Conservation (phyloP, 2,113 vertebrate species). For the Antechinus stuartii region DNA sequence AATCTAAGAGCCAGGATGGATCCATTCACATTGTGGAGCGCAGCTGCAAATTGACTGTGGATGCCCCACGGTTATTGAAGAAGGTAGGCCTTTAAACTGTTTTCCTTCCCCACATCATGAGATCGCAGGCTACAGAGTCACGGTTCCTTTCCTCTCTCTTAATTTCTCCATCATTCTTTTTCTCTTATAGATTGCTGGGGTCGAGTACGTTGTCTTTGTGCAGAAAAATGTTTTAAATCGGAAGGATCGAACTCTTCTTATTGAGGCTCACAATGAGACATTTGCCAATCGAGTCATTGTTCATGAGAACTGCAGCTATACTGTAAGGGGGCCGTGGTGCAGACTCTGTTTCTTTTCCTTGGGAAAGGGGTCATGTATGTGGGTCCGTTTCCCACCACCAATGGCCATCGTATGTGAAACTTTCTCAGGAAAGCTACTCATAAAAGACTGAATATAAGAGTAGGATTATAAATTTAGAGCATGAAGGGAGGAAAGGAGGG, state of each 20-base stretch:
- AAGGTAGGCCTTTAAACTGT: slow-evolving; percentile 80
- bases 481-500: background rate
- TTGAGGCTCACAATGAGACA: slow-evolving; percentile 90
- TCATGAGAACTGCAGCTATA: slow-evolving; percentile 88
- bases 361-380: background rate
- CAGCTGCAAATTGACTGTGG: slow-evolving; percentile 88
- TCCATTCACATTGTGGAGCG: slow-evolving; percentile 87
- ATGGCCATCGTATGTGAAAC: background rate
- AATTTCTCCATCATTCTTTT: background rate
- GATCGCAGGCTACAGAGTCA: background rate
- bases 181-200: slow-evolving; percentile 86
- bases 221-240: slow-evolving; percentile 90
- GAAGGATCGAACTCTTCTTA: slow-evolving; percentile 87
- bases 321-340: slow-evolving; percentile 77
- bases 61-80: slow-evolving; percentile 89
- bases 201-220: slow-evolving; percentile 89
- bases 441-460: background rate
- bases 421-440: background rate
- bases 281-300: slow-evolving; percentile 88
- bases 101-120: background rate
- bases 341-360: background rate
- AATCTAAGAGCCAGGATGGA: slow-evolving; percentile 84
- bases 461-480: background rate
- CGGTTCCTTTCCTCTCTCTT: background rate
- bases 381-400: background rate